Conservation (phyloP, 2,797 vertebrate genomes). For the Rhinichthys osculus region DNA sequence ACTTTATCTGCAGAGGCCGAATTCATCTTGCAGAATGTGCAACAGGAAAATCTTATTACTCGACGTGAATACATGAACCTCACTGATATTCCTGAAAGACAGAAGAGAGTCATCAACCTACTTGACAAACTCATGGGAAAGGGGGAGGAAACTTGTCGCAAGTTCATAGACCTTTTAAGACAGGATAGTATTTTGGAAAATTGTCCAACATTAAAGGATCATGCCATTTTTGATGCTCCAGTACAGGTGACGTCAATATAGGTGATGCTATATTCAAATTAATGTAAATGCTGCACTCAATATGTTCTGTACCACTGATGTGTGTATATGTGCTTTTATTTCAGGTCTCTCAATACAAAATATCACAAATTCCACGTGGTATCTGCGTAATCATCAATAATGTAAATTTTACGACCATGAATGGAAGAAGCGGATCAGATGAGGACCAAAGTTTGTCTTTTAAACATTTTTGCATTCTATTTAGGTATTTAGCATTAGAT, state of each 20-base stretch:
- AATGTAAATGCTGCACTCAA: not conserved
- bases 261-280: not conserved
- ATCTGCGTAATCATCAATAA: conserved; percentile 91
- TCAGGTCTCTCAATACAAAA: conserved; percentile 67
- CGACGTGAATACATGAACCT: conserved; percentile 67
- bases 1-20: conserved; percentile 58
- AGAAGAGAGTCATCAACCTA: conserved; percentile 58
- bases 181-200: accelerated
- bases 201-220: not conserved
- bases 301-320: not conserved
- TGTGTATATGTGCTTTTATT: conserved; percentile 36
- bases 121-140: conserved; percentile 73
- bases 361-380: conserved; percentile 80
- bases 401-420: conserved; percentile 68
- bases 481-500: not conserved
- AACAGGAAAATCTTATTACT: conserved; percentile 59
- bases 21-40: conserved; percentile 64
- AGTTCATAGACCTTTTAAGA: conserved; percentile 39
- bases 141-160: conserved; percentile 63
- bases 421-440: conserved; percentile 74
- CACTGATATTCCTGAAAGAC: conserved; percentile 35
- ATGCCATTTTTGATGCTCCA: not conserved
- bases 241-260: not conserved
- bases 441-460: conserved; percentile 78
- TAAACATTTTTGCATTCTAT: not conserved